Percentiles rank a stretch among this genome's conserved stretches.
phyloP scores from a whole-genome alignment of 1,140 invertebrate species.

The Drosophila pruinosa region DNA sequence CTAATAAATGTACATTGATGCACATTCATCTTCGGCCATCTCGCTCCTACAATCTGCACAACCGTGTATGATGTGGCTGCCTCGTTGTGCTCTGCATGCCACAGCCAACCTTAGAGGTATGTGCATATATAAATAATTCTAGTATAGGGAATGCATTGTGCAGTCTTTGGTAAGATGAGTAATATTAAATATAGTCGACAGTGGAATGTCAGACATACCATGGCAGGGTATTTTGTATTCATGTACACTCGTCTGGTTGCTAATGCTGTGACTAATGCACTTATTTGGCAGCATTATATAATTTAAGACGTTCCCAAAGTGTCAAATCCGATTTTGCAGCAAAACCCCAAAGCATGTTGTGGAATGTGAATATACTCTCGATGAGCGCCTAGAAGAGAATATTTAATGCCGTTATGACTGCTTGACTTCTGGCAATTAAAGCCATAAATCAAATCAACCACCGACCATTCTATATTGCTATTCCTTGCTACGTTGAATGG shows the following conservation, averaged over 20 bases:
- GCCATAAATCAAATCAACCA: constrained; percentile 44
- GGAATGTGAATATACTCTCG: neutral
- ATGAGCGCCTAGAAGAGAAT: constrained; percentile 43
- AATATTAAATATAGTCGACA: too few relatives aligned
- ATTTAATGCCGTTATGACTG: constrained; percentile 44
- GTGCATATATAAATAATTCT: constrained; percentile 1
- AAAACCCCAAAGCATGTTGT: constrained; percentile 15
- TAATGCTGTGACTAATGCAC: constrained; percentile 56
- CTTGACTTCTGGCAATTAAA: constrained; percentile 53
- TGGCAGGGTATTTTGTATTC: too few relatives aligned
- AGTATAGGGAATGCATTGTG: neutral
- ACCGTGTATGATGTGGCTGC: constrained; percentile 2
- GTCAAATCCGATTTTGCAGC: constrained; percentile 67
- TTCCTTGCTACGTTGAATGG: neutral
- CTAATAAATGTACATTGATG: neutral
- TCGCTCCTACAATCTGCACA: constrained; percentile 52
- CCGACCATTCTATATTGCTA: neutral
- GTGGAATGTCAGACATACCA: too few relatives aligned
- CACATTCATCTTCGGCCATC: constrained; percentile 12
- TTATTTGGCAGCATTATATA: constrained; percentile 58
- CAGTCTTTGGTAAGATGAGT: too few relatives aligned
- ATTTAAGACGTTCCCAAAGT: constrained; percentile 69
- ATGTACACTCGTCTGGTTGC: constrained; percentile 28
- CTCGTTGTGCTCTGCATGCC: neutral
- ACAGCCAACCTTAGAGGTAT: neutral